Evolutionary conservation across 2,888 invertebrate genomes (phyloP), one percentile per base, ranked within the genome.

Genomic region (Lasioglossum vierecki): DNA sequence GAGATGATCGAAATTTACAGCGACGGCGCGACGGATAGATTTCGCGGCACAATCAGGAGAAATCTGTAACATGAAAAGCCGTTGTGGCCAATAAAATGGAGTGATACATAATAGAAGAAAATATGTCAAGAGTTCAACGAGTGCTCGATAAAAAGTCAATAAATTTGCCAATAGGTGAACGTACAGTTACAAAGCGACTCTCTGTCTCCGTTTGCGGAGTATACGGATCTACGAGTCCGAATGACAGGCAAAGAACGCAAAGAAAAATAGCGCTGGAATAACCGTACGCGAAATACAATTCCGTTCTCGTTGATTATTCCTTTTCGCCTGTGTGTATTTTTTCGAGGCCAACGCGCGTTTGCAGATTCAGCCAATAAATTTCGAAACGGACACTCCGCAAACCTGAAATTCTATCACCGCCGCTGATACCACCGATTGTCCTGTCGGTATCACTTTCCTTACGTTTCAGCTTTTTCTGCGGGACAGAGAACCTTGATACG

Each of bases 331-430:
- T 71, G 74, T 70, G 26, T 46, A 18, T 53, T 71, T 71, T 77
- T 84, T 60, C 78, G 70, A 39, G 70, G 41, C 41, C 39, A 13
- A 72, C 76, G 46, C 11, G 46, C n/a, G 18, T 75, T 41, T 30
- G 49, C 71, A 70, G 79, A 81, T 79, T 77, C 81, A 71, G 63
- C 79, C 83, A 80, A 88, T 88, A 81, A 86, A 89, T 86, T 86
- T 75, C 46, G 44, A 72, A 73, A 73, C 35, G 44, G 63, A 71
- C 41, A 44, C 35, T 46, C n/a, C 46, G 63, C 66, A 73, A 35
- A 35, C 30, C 30, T 22, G 49, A 60, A 68, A 63, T 46, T 74
- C 26, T 35, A 39, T 68, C 68, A 46, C 30, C 13, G 46, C 13
- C 22, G 35, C 46, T 49, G 41, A 66, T 66, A 63, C 63, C 35